Percentiles rank a stretch among this genome's conserved stretches.
Evolutionary conservation across 1,140 invertebrate genomes (phyloP).

Genomic region (Penaeus japonicus): DNA sequence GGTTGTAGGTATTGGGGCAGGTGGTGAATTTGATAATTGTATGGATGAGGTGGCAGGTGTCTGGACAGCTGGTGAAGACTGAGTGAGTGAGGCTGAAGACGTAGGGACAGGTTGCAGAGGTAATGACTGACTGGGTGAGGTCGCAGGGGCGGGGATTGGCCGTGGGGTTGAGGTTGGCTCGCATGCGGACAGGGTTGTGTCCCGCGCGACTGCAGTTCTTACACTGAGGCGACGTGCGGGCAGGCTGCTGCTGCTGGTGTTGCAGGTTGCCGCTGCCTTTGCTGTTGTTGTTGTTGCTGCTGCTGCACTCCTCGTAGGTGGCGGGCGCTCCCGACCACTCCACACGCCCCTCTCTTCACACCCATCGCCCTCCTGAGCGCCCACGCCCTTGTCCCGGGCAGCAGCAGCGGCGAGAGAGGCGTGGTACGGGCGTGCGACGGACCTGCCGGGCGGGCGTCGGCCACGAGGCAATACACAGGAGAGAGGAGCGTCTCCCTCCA

Average conservation of each 20-base stretch:
- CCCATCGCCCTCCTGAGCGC: background rate
- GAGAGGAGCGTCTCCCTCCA: slow-evolving; percentile 36
- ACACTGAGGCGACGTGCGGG: slow-evolving; percentile 15
- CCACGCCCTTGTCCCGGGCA: background rate
- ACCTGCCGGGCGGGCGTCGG: slow-evolving; percentile 32
- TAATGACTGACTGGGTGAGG: background rate
- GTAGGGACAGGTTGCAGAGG: too few species aligned
- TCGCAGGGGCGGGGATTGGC: background rate
- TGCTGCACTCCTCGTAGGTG: slow-evolving; percentile 21
- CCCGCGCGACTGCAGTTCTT: slow-evolving; percentile 10
- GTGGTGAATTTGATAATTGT: too few species aligned
- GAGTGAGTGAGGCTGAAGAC: too few species aligned
- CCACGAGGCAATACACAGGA: slow-evolving; percentile 31
- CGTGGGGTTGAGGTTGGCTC: background rate
- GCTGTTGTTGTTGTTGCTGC: slow-evolving; percentile 13
- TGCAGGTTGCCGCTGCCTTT: background rate
- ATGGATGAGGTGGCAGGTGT: too few species aligned
- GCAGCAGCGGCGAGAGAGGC: background rate
- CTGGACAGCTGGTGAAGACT: too few species aligned
- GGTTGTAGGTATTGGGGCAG: too few species aligned
- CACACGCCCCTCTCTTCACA: slow-evolving; percentile 23
- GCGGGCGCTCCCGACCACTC: slow-evolving; percentile 13
- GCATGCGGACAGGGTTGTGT: background rate
- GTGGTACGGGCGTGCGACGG: slow-evolving; percentile 6
- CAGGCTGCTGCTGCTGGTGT: background rate